These are phyloP conservation scores for Sebastes iracundus DNA, from an alignment of 2,797 vertebrate species.

Conservation along the genomic window DNA sequence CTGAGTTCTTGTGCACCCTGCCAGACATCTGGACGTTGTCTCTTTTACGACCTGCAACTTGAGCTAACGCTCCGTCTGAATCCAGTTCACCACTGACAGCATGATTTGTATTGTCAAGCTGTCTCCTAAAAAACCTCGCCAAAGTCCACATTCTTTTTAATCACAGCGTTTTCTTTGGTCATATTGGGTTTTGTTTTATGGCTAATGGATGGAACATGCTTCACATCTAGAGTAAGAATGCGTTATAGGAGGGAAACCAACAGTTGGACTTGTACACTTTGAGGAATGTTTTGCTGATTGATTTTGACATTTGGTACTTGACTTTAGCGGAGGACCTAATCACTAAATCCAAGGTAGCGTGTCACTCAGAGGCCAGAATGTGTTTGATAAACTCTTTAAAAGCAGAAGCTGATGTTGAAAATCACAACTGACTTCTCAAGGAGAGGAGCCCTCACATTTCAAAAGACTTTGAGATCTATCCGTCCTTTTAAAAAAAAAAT, in stretches of 20 bases:
- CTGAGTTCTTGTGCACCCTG: conserved; percentile 27
- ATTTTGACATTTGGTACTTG: conserved; percentile 21
- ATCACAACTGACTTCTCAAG: conserved; percentile 7
- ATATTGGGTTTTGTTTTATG: conserved; percentile 33
- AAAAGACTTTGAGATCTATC: background rate
- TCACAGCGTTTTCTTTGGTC: conserved; percentile 19
- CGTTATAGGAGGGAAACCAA: background rate
- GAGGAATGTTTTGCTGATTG: conserved; percentile 24
- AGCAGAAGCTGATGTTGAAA: conserved; percentile 30
- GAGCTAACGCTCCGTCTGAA: conserved; percentile 59
- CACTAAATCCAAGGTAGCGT: background rate
- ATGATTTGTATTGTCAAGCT: conserved; percentile 61
- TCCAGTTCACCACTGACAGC: conserved; percentile 32
- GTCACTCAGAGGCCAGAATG: background rate
- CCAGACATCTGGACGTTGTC: conserved; percentile 78
- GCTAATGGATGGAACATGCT: conserved; percentile 18
- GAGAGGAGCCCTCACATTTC: background rate
- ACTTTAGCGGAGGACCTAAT: background rate
- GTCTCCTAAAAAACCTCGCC: conserved; percentile 30
- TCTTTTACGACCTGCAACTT: conserved; percentile 71
- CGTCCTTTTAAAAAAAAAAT: background rate
- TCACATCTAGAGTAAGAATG: background rate
- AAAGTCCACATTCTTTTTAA: conserved; percentile 54
- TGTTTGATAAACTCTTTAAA: conserved; percentile 18
- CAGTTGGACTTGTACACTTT: conserved; percentile 7